Conservation (phyloP, 2,113 vertebrate species). For the Axis porcinus region DNA sequence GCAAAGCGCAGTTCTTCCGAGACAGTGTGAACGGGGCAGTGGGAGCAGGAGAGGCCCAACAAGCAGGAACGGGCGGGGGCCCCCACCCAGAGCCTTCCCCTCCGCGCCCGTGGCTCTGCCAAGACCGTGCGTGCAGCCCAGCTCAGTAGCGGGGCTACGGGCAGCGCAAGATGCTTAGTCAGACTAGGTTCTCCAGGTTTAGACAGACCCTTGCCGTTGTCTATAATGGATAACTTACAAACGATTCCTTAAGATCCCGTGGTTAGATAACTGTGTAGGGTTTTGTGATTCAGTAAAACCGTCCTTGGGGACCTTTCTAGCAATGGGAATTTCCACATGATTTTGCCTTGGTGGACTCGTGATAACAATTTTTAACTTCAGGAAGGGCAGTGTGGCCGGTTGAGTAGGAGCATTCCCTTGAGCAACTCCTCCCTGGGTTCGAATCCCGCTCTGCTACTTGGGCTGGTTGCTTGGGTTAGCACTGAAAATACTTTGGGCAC, state of each 20-base stretch:
- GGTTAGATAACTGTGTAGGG: neutral
- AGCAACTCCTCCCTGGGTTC: fast-evolving
- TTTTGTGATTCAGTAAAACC: neutral
- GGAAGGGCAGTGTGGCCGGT: neutral
- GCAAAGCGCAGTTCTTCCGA: neutral
- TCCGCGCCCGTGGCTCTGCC: neutral
- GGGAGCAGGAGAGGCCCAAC: neutral
- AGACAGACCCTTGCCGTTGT: neutral
- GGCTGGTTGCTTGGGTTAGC: neutral
- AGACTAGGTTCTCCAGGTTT: neutral
- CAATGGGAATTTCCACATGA: neutral
- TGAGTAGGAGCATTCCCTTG: fast-evolving
- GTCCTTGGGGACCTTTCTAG: neutral
- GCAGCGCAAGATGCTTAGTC: neutral
- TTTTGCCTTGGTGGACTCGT: neutral
- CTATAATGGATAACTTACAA: fast-evolving
- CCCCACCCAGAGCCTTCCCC: neutral
- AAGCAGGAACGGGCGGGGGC: neutral
- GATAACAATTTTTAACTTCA: fast-evolving
- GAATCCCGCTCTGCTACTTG: fast-evolving
- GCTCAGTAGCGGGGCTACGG: neutral
- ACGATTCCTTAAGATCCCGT: neutral
- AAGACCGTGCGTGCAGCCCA: neutral
- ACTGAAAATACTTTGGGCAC: fast-evolving
- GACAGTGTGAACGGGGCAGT: neutral